These are phyloP conservation scores for Pseudotriccus pelzelni DNA, from an alignment of 2,797 vertebrate genomes.

Conservation along the genomic window DNA sequence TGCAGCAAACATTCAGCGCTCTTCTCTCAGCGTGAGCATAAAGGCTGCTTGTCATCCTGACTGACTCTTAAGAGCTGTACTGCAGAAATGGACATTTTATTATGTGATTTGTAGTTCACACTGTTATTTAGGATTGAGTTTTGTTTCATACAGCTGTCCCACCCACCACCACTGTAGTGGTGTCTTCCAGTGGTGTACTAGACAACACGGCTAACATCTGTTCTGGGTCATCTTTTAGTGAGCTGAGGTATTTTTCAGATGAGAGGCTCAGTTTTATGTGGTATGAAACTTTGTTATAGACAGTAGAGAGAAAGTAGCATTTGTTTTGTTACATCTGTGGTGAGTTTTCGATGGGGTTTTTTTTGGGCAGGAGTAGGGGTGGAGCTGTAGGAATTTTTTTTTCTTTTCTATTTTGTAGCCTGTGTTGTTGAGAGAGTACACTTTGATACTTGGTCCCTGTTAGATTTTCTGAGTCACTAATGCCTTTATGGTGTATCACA, in stretches of 20 bases:
- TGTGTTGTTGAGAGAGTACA: background rate
- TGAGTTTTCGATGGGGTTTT: fast-evolving
- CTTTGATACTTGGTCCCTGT: background rate
- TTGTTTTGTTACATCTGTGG: background rate
- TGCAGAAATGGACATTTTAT: background rate
- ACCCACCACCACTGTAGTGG: fast-evolving
- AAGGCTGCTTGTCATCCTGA: background rate
- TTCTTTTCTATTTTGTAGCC: background rate
- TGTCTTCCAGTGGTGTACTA: background rate
- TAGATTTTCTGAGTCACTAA: background rate
- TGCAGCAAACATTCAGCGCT: background rate
- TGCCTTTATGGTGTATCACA: background rate
- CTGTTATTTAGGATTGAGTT: background rate
- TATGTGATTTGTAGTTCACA: background rate
- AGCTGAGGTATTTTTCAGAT: background rate
- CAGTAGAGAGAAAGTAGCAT: background rate
- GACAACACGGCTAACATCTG: background rate
- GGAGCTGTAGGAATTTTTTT: background rate
- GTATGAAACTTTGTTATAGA: background rate
- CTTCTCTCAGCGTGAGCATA: background rate
- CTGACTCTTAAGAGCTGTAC: background rate
- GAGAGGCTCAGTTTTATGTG: background rate
- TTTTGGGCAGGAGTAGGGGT: background rate
- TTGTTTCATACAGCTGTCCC: background rate
- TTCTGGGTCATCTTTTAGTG: background rate